Conservation (phyloP, 2,113 vertebrate species). For the Oryzias celebensis region DNA sequence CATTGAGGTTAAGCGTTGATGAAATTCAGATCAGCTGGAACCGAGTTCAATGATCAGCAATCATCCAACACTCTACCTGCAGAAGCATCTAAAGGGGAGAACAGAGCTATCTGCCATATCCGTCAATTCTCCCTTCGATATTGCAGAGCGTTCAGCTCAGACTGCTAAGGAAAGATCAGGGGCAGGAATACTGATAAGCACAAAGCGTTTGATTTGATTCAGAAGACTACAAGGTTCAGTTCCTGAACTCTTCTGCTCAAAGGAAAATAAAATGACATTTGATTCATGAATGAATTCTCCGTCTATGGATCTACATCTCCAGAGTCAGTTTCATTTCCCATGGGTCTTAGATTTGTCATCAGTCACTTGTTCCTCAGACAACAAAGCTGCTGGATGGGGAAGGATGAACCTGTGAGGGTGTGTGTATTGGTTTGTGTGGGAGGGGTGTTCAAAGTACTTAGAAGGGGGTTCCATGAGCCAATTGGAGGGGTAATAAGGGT, state of each 20-base stretch:
- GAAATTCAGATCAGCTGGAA: conserved; percentile 73
- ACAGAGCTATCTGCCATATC: conserved; percentile 46
- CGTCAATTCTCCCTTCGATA: conserved; percentile 45
- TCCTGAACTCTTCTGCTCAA: not conserved
- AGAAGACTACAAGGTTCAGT: conserved; percentile 34
- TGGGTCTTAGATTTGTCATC: conserved; percentile 43
- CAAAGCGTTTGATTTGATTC: conserved; percentile 46
- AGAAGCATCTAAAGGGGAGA: conserved; percentile 71
- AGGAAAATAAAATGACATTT: conserved; percentile 12
- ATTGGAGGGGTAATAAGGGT: conserved; percentile 64
- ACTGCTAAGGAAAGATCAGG: conserved; percentile 34
- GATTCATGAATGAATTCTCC: conserved; percentile 18
- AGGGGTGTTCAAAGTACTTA: conserved; percentile 35
- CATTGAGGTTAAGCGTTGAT: conserved; percentile 75
- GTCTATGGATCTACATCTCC: conserved; percentile 47
- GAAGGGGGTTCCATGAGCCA: conserved; percentile 49
- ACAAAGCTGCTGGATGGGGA: conserved; percentile 21
- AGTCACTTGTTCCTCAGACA: conserved; percentile 31
- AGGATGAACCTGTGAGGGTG: conserved; percentile 46
- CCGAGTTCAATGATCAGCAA: conserved; percentile 69
- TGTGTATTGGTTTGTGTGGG: conserved; percentile 33
- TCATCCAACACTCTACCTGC: conserved; percentile 62
- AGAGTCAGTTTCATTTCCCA: conserved; percentile 40
- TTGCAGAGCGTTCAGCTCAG: conserved; percentile 34
- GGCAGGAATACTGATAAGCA: conserved; percentile 69